A percentile compares a stretch with the other conserved stretches of the same genome.
These are phyloP conservation scores for Acronicta aceris DNA, from an alignment of 2,888 invertebrate genomes.

Conservation along the genomic window DNA sequence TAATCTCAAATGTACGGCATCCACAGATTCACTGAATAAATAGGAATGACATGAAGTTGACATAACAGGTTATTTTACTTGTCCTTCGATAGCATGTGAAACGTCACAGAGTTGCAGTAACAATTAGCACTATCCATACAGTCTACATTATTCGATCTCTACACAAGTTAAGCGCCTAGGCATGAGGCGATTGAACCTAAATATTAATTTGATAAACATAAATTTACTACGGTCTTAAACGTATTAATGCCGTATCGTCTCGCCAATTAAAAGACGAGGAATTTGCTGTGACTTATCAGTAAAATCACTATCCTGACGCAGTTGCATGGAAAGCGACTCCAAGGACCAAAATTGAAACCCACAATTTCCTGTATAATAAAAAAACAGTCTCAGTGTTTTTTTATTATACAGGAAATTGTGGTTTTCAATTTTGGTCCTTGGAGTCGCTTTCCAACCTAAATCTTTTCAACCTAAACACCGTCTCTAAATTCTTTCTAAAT, in stretches of 20 bases:
- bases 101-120: conserved; percentile 67
- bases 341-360: no score
- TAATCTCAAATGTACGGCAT: conserved; percentile 5
- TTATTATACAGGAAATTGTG: no score
- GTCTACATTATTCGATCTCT: conserved; percentile 31
- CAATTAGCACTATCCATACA: conserved; percentile 64
- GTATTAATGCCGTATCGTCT: neutral
- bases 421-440: no score
- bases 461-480: no score
- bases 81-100: conserved; percentile 51
- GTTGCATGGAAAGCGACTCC: no score
- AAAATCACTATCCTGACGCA: no score
- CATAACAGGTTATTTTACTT: conserved; percentile 61
- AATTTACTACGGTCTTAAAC: conserved; percentile 13
- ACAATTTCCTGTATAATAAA: no score
- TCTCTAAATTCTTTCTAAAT: conserved; percentile 7
- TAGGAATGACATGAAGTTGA: conserved; percentile 42
- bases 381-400: no score
- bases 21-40: conserved; percentile 23
- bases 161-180: conserved; percentile 8
- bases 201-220: conserved; percentile 16
- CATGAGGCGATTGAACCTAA: conserved; percentile 24
- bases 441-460: no score
- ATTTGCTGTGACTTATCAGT: neutral
- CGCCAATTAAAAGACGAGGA: neutral